Evolutionary conservation across 2,797 vertebrate genomes (phyloP), one percentile per base, ranked within the genome.

Genomic region (Spheniscus humboldti): DNA sequence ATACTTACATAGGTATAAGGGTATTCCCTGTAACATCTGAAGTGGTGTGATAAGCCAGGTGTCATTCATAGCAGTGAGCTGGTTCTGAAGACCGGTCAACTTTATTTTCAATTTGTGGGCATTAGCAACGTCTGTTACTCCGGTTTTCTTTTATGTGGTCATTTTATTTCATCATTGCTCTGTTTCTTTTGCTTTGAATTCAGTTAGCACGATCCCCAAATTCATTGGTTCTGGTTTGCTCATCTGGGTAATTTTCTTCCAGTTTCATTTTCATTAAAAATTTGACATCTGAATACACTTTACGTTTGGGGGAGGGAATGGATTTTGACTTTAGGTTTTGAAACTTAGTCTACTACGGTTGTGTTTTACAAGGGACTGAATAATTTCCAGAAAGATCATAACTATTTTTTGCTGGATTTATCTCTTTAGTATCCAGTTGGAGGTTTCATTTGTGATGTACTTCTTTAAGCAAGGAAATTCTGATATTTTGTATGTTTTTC

Each of bases 1-100:
- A 30, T 2, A 2, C 3, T 85, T 43, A 1, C 3, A 2, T 0
- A 4, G 23, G 11, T 28, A 13, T 30, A 7, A 39, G 13, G 8
- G 11, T 33, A 12, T 39, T 50, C 31, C 23, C 22, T 72, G 28
- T n/a, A 28, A 33, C 11, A 16, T 16, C 31, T 63, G 33, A 37
- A 74, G 12, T 6, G 9, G 3, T 27, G 52, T 10, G 23, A 27
- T 18, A 67, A 47, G 24, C 31, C 24, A 22, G 24, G 24, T 4
- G 52, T 25, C 10, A 8, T 67, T 89, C n/a, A 37, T 18, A 73
- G 52, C 53, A 71, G 5, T 12, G 24, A 41, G n/a, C 12, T 90
- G 14, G 23, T 77, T 85, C 45, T 86, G 48, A 60, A 77, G 31
- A 41, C 11, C 11, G 10, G 17, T 27, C 17, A 35, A 7, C 13